These are phyloP conservation scores for Sardina pilchardus DNA, from an alignment of 2,113 vertebrate genomes.

Conservation along the genomic window DNA sequence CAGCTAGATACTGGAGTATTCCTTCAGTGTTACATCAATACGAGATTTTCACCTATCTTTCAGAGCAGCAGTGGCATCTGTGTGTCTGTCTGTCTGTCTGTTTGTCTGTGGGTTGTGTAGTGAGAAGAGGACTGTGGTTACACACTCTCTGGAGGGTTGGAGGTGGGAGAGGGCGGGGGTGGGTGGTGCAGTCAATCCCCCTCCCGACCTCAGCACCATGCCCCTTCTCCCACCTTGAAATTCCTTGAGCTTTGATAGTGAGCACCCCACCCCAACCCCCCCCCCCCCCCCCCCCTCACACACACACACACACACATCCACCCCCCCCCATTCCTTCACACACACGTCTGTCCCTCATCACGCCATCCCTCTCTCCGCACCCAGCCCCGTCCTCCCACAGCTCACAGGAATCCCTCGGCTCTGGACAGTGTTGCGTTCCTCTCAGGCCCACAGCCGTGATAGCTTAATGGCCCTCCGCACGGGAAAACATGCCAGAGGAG, in stretches of 20 bases:
- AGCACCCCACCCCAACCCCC: slow-evolving; percentile 53
- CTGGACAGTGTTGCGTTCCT: slow-evolving; percentile 77
- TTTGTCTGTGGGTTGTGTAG: not conserved
- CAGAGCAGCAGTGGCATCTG: not conserved
- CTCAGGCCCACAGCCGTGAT: slow-evolving; percentile 70
- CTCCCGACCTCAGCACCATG: slow-evolving; percentile 59
- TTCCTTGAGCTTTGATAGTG: slow-evolving; percentile 74
- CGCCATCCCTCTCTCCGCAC: slow-evolving; percentile 32
- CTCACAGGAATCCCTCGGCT: slow-evolving; percentile 69
- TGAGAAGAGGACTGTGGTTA: not conserved
- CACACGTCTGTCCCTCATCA: slow-evolving; percentile 51
- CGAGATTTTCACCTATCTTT: not conserved
- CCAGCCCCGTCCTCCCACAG: slow-evolving; percentile 64
- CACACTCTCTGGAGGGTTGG: not conserved
- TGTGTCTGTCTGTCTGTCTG: not conserved
- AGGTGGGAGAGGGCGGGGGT: not conserved
- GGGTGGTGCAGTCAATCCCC: not conserved
- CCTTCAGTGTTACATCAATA: too few species aligned
- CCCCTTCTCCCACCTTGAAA: slow-evolving; percentile 53
- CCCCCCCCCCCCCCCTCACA: slow-evolving; percentile 17
- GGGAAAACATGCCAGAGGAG: slow-evolving; percentile 43
- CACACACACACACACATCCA: not conserved
- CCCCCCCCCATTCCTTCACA: slow-evolving; percentile 18
- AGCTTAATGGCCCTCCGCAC: slow-evolving; percentile 69
- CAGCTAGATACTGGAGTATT: not conserved